phyloP scores from a whole-genome alignment of 2,797 vertebrate species.

The Hemibagrus guttatus region DNA sequence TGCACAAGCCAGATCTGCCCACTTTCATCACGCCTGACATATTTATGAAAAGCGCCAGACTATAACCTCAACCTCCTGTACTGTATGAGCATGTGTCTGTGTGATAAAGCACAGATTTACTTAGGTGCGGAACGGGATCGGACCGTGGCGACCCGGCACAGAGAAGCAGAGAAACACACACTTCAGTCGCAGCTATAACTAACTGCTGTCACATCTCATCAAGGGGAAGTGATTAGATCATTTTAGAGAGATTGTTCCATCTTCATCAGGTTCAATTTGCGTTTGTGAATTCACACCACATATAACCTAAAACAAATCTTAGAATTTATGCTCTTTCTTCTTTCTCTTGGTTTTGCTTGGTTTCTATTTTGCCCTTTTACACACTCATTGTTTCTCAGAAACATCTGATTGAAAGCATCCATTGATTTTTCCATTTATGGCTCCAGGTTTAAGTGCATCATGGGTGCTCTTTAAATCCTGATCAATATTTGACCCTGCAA shows the following conservation, averaged over 20 bases:
- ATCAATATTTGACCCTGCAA: conserved; percentile 79
- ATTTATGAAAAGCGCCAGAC: conserved; percentile 52
- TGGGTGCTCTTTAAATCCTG: conserved; percentile 71
- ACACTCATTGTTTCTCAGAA: not conserved
- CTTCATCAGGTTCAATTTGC: not conserved
- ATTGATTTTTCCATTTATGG: conserved; percentile 55
- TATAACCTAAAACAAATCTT: not conserved
- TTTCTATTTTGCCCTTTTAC: not conserved
- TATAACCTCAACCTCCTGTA: conserved; percentile 42
- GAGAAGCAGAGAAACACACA: not conserved
- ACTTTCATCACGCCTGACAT: conserved; percentile 52
- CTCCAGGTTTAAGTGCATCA: conserved; percentile 71
- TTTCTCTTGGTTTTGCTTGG: not conserved
- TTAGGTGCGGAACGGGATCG: not conserved
- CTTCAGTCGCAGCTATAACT: not conserved
- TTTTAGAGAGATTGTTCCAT: not conserved
- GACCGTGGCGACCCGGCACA: not conserved
- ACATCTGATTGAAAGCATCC: conserved; percentile 43
- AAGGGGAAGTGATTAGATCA: not conserved
- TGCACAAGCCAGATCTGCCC: conserved; percentile 35
- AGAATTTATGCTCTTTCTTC: not conserved
- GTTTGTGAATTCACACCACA: not conserved
- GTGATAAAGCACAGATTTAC: conserved; percentile 45
- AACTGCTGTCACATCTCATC: not conserved
- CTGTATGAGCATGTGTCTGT: conserved; percentile 18